Base-by-base conservation (phyloP, 2,888 invertebrate genomes). In the Coelopa pilipes region DNA sequence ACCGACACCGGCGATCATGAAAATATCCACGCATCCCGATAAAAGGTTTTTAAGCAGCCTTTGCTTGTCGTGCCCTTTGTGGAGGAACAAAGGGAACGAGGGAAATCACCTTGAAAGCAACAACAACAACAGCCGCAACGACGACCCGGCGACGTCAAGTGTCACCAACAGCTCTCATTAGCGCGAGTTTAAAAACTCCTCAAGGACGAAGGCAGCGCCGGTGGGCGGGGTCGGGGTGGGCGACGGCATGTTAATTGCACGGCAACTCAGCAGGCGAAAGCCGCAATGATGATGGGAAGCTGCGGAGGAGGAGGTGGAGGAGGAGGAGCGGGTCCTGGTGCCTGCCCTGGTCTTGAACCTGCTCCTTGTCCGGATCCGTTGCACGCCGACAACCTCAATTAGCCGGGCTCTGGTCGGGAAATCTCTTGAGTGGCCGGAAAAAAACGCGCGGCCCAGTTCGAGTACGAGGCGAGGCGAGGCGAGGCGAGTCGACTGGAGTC, bases 81-180 rank as follows among this genome's bases (percentile, higher is more conserved):
- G 2, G 34, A 4, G 34, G 34, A 34, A 19, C 7, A 59, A 59
- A 59, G 19, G 4, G 21, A 21, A 21, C 13, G 59, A 7, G 21
- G 11, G 12, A 12, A 21, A 21, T 19, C 5, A 19, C n/a, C 21
- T 59, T 59, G 34, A 62, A 45, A 66, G 24, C 24, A 66, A 66
- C 49, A 66, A 66, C 24, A 53, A 70, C 13, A 46, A 60, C 17
- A 19, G n/a, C n/a, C n/a, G n/a, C n/a, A n/a, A n/a, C n/a, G n/a
- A n/a, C n/a, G n/a, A n/a, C 24, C 2, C 45, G 55, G 34, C 34
- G n/a, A 57, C 57, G 57, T 63, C 67, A 75, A 71, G 66, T 75
- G 73, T 75, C 75, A 75, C 7, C 63, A 73, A 71, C 75, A 75
- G 59, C 7, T 45, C 66, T 70, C 70, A 70, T 70, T 70, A 70